Evolutionary conservation across 2,888 invertebrate species (phyloP).

Genomic region (Rhodophaea formosa): DNA sequence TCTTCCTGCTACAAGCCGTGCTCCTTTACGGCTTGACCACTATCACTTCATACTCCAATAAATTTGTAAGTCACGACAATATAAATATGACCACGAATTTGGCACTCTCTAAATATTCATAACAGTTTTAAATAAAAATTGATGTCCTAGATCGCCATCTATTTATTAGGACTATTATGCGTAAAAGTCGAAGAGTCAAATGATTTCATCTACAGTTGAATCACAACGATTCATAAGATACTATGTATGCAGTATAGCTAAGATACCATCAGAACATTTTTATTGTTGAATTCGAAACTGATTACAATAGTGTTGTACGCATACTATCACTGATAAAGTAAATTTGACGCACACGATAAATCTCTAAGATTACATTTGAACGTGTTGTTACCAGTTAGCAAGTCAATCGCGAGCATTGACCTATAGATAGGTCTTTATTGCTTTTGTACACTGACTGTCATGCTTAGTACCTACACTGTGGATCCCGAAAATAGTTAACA

Average conservation of each 20-base stretch:
- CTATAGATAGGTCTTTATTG: no score
- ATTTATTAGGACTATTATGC: no score
- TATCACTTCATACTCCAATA: conserved; percentile 34
- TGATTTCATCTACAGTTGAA: no score
- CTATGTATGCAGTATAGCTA: background rate
- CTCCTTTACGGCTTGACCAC: no score
- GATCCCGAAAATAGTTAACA: no score
- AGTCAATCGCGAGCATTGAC: no score
- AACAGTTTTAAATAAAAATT: background rate
- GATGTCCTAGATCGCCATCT: no score
- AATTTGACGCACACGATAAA: background rate
- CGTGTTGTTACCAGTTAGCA: background rate
- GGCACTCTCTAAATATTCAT: background rate
- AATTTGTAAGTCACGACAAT: conserved; percentile 35
- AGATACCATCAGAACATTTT: background rate
- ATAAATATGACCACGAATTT: conserved; percentile 21
- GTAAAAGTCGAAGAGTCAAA: background rate
- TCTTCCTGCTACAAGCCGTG: no score
- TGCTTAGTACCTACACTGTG: no score
- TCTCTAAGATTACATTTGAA: background rate
- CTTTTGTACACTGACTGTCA: no score
- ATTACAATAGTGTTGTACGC: background rate
- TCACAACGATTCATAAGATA: background rate
- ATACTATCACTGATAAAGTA: background rate
- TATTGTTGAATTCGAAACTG: background rate